Base-by-base conservation (phyloP, 2,113 vertebrate genomes). In the Percina caprodes region DNA sequence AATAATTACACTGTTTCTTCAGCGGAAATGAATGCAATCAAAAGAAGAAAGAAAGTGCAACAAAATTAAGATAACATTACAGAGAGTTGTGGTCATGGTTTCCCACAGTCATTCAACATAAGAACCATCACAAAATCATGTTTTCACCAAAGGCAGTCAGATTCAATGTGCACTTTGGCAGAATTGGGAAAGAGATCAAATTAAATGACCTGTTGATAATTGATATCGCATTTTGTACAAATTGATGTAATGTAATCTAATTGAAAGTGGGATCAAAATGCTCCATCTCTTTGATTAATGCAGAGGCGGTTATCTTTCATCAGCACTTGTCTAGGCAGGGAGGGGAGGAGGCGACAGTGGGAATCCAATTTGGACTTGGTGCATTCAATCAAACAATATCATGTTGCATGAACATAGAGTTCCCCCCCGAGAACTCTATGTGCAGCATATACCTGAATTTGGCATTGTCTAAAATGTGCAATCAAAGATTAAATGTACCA, bases 231-330 rank as follows among this genome's bases (percentile, higher is more conserved):
- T 94, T 92, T 86, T 86, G 85, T 84, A 79, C 88, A 93, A 92
- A 94, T 91, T 88, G 88, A 88, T 91, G 74, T 92, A 86, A 93
- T 93, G 83, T 91, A 90, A 92, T 93, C 83, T 90, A 92, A 92
- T 92, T 91, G 84, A 86, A 89, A 92, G 88, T 87, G 90, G 88
- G 90, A 93, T 93, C 91, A 93, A 91, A 94, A 92, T 85, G 89
- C 88, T 86, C 78, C 83, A 91, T 91, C 92, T 90, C 90, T 92
- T 92, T 94, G 94, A 94, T 94, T 93, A 93, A 94, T 90, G 91
- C 86, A 77, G 87, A 90, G 80, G 88, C 83, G 74, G 87, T 92
- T 94, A 94, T 94, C 94, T 93, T 91, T 91, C 86, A 92, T 93
- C 94, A 82, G 91, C 67, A 71, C 88, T 86, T 85, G 80, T 84